phyloP scores from a whole-genome alignment of 2,888 invertebrate species.

The Drosophila kokeensis region DNA sequence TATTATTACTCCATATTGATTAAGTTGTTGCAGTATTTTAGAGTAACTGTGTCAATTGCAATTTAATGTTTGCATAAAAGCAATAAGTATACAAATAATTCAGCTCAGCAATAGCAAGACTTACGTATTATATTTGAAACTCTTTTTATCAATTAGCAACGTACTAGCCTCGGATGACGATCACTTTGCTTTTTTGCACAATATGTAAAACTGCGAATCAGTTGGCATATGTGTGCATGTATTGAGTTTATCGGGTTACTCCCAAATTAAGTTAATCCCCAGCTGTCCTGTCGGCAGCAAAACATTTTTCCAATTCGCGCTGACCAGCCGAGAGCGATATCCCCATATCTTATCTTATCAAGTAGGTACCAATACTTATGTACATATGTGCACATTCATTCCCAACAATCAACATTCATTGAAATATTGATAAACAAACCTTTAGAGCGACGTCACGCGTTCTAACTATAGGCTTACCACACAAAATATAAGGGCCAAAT shows the following conservation, averaged over 20 bases:
- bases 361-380: slow-evolving; percentile 6
- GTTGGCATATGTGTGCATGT: slow-evolving; percentile 5
- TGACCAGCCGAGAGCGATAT: not conserved
- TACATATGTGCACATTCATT: slow-evolving; percentile 10
- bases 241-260: slow-evolving; percentile 9
- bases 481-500: not conserved
- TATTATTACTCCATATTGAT: not conserved
- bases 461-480: not conserved
- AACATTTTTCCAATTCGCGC: not conserved
- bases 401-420: slow-evolving; percentile 20
- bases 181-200: not conserved
- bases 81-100: not conserved
- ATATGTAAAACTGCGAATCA: slow-evolving; percentile 5
- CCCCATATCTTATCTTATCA: slow-evolving; percentile 66
- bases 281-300: slow-evolving; percentile 4
- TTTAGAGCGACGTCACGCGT: slow-evolving; percentile 36
- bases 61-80: not conserved
- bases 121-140: not conserved
- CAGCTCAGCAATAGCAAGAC: not conserved
- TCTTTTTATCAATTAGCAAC: not conserved
- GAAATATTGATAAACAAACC: slow-evolving; percentile 60
- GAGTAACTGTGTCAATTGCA: not conserved
- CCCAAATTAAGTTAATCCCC: slow-evolving; percentile 32
- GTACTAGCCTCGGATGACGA: not conserved
- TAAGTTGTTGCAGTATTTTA: not conserved